phyloP scores from a whole-genome alignment of 2,113 vertebrate genomes.

The Bubo blakistoni region DNA sequence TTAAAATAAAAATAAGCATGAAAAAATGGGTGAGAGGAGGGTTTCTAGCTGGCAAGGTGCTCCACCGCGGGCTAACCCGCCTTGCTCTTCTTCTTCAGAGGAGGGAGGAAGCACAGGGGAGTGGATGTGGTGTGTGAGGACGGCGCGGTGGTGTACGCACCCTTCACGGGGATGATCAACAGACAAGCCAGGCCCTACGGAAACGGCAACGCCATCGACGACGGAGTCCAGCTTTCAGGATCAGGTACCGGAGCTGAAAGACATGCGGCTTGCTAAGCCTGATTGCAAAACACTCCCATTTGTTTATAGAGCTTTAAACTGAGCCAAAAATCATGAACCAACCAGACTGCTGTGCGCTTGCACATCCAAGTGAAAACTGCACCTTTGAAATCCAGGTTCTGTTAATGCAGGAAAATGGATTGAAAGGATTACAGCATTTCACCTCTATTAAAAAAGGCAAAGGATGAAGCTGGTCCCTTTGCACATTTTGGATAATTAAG shows the following conservation, averaged over 20 bases:
- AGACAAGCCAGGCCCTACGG: slow-evolving; percentile 42
- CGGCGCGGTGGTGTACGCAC: slow-evolving; percentile 55
- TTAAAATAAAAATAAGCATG: not conserved
- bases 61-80: accelerated
- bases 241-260: not conserved
- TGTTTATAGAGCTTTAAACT: not conserved
- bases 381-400: not conserved
- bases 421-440: not conserved
- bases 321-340: not conserved
- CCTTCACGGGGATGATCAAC: slow-evolving; percentile 62
- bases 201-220: slow-evolving; percentile 52
- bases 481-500: not conserved
- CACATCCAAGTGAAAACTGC: not conserved
- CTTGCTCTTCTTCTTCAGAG: not conserved
- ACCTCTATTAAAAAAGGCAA: too few species aligned
- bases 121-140: slow-evolving; percentile 70
- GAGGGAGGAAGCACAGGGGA: slow-evolving; percentile 43
- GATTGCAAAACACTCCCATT: accelerated
- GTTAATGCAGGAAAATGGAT: not conserved
- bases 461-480: not conserved
- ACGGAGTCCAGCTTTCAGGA: slow-evolving; percentile 65
- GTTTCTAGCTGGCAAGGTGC: not conserved
- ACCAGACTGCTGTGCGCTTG: not conserved
- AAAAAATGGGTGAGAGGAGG: not conserved
- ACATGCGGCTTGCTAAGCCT: accelerated